A percentile compares a stretch with the other conserved stretches of the same genome.
phyloP scores from a whole-genome alignment of 2,113 vertebrate species.

The Poeciliopsis retropinna region DNA sequence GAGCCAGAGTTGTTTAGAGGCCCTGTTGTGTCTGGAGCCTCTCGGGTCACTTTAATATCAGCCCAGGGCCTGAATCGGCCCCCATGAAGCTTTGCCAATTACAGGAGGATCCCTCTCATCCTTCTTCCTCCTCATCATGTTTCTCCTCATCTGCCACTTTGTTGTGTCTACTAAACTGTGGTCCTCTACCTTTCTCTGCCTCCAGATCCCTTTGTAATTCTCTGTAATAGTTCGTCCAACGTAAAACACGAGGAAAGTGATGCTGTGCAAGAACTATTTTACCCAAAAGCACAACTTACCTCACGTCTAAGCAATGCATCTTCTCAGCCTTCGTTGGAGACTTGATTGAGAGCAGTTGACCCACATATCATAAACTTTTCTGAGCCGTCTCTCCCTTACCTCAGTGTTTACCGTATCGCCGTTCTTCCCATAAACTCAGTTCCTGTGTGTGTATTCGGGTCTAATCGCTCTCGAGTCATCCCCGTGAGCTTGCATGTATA shows the following conservation, averaged over 20 bases:
- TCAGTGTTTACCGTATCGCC: constrained; percentile 53
- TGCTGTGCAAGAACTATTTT: constrained; percentile 21
- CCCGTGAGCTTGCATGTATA: constrained; percentile 66
- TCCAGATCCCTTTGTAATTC: constrained; percentile 63
- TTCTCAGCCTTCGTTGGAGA: constrained; percentile 6
- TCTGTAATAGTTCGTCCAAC: constrained; percentile 18
- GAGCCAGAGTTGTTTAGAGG: constrained; percentile 71
- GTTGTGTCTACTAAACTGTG: constrained; percentile 29
- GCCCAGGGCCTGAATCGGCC: constrained; percentile 54
- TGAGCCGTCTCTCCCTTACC: constrained; percentile 33
- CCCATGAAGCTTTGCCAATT: constrained; percentile 63
- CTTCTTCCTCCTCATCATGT: constrained; percentile 23
- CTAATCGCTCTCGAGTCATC: constrained; percentile 52
- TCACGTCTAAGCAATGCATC: constrained; percentile 12
- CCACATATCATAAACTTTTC: constrained; percentile 29
- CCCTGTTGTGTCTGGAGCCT: constrained; percentile 70
- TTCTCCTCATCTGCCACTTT: constrained; percentile 28
- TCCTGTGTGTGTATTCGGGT: constrained; percentile 53
- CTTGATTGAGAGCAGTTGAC: constrained; percentile 27
- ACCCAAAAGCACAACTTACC: constrained; percentile 14
- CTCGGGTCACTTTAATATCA: constrained; percentile 76
- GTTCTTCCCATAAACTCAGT: constrained; percentile 59
- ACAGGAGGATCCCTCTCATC: constrained; percentile 53
- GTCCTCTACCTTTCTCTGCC: constrained; percentile 29
- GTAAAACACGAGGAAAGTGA: constrained; percentile 7